phyloP scores from a whole-genome alignment of 2,113 vertebrate genomes.

The Pheucticus melanocephalus region DNA sequence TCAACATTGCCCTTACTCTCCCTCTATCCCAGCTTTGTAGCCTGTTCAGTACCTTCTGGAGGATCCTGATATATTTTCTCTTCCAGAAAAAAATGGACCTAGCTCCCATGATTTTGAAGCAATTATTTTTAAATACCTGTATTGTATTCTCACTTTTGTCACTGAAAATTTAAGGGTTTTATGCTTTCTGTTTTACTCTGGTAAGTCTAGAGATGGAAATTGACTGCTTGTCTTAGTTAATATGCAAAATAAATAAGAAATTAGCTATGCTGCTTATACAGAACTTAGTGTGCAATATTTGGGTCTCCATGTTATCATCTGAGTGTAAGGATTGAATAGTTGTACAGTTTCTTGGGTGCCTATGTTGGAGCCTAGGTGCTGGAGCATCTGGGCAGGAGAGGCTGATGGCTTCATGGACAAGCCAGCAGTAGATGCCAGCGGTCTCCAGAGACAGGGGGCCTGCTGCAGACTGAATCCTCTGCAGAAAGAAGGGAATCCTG shows the following conservation, averaged over 20 bases:
- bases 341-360: not conserved
- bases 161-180: not conserved
- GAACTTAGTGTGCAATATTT: not conserved
- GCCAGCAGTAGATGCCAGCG: not conserved
- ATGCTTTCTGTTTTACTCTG: not conserved
- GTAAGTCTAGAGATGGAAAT: not conserved
- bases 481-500: not conserved
- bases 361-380: not conserved
- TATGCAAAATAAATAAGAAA: not conserved
- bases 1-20: not conserved
- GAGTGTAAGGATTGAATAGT: not conserved
- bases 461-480: not conserved
- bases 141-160: not conserved
- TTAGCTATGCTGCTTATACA: not conserved
- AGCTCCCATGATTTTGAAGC: not conserved
- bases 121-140: not conserved
- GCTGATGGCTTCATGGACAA: not conserved
- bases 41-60: not conserved
- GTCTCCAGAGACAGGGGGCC: not conserved
- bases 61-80: not conserved
- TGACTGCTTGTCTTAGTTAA: not conserved
- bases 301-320: not conserved
- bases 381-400: fast-evolving
- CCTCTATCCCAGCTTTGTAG: not conserved
- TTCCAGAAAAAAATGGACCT: not conserved